Percentiles rank a stretch among this genome's conserved stretches.
Evolutionary conservation across 1,140 invertebrate genomes (phyloP).

Genomic region (Drosophila nannoptera): DNA sequence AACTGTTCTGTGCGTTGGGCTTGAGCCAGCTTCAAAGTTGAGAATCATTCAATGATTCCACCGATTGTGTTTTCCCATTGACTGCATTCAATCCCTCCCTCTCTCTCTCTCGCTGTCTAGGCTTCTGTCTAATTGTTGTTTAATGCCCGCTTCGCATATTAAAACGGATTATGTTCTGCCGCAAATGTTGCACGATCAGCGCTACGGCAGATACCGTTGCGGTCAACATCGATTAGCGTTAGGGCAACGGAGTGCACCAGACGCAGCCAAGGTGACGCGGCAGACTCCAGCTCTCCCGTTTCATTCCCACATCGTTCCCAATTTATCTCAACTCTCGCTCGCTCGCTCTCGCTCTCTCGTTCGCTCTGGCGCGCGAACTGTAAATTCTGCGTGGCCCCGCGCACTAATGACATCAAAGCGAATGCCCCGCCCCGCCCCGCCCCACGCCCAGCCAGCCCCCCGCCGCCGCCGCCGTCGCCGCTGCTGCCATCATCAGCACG

Average conservation of each 20-base stretch:
- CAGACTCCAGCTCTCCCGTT: not conserved
- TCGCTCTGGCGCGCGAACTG: constrained; percentile 32
- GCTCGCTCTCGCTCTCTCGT: not conserved
- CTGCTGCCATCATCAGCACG: no score
- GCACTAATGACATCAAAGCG: constrained; percentile 4
- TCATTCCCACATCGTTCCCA: not conserved
- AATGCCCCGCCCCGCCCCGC: not conserved
- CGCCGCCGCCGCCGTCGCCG: no score
- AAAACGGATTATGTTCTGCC: constrained; percentile 23
- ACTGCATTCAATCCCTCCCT: not conserved
- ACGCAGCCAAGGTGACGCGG: not conserved
- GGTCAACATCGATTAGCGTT: constrained; percentile 26
- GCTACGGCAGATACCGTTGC: constrained; percentile 19
- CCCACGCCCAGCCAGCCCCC: not conserved
- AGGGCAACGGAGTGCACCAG: constrained; percentile 17
- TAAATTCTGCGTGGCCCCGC: constrained; percentile 46
- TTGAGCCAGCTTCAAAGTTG: constrained; percentile 2
- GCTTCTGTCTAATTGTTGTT: constrained; percentile 20
- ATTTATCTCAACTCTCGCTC: no score
- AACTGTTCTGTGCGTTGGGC: not conserved
- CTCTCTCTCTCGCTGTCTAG: not conserved
- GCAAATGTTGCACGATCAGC: constrained; percentile 29
- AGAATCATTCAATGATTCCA: constrained; percentile 31
- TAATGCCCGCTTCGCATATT: constrained; percentile 6
- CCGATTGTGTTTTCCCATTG: constrained; percentile 16